These are phyloP conservation scores for Radopholus similis DNA, from an alignment of 1,140 invertebrate species.

Conservation along the genomic window DNA sequence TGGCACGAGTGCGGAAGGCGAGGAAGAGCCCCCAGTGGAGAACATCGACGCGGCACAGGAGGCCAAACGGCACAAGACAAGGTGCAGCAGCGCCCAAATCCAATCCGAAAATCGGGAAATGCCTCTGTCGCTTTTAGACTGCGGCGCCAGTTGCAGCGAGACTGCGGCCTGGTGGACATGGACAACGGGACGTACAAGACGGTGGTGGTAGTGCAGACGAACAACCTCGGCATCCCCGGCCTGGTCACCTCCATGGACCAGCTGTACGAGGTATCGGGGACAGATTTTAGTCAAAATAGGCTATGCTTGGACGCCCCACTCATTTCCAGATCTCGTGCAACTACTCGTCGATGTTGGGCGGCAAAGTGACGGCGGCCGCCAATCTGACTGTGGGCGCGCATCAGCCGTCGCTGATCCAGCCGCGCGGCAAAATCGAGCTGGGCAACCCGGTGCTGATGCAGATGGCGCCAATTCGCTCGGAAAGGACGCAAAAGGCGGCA, in stretches of 20 bases:
- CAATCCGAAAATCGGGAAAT: too few species aligned
- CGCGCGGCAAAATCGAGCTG: conserved; percentile 59
- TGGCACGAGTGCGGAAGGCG: not conserved
- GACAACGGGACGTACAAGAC: conserved; percentile 60
- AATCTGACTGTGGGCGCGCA: conserved; percentile 59
- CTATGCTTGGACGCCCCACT: not conserved
- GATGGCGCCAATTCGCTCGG: conserved; percentile 30
- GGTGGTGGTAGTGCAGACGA: conserved; percentile 59
- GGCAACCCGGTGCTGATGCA: conserved; percentile 60
- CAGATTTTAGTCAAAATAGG: not conserved
- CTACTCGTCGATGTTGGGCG: conserved; percentile 53
- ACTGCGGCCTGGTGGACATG: conserved; percentile 51
- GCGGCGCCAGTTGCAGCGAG: conserved; percentile 43
- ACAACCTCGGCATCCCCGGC: conserved; percentile 59
- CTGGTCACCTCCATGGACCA: conserved; percentile 60
- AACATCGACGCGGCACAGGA: not conserved
- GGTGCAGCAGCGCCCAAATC: not conserved
- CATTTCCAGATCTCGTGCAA: conserved; percentile 39
- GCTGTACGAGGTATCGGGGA: conserved; percentile 52
- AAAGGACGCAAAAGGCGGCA: too few species aligned
- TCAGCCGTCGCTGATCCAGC: conserved; percentile 56
- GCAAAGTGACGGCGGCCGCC: conserved; percentile 53
- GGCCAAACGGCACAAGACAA: not conserved
- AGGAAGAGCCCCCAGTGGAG: not conserved
- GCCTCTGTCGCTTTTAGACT: too few species aligned